phyloP scores from a whole-genome alignment of 2,888 invertebrate species.

The Cheilosia scutellata region DNA sequence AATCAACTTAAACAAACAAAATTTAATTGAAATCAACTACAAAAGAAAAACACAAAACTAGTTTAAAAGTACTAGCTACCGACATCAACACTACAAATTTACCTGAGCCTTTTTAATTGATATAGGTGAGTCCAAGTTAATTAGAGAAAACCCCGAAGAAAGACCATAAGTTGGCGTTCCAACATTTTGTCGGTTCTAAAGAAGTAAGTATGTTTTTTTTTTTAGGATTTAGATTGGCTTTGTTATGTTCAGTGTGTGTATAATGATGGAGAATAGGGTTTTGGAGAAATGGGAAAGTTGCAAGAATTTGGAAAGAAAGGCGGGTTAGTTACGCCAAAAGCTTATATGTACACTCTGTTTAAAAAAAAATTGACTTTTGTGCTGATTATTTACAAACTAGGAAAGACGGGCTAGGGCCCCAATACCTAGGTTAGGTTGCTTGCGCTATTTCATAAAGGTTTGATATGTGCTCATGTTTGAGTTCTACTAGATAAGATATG shows the following conservation, averaged over 20 bases:
- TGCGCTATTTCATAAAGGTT: too few relatives aligned
- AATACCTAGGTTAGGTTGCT: too few relatives aligned
- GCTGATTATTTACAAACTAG: too few relatives aligned
- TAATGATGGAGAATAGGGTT: neutral
- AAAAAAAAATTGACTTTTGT: too few relatives aligned
- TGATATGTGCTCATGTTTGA: too few relatives aligned
- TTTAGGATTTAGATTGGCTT: conserved; percentile 57
- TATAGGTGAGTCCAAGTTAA: conserved; percentile 83
- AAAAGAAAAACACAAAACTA: conserved; percentile 41
- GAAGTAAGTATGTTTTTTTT: conserved; percentile 72
- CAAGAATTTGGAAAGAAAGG: neutral
- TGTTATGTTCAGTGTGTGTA: conserved; percentile 24
- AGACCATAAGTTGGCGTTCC: conserved; percentile 83
- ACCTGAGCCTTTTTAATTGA: conserved; percentile 84
- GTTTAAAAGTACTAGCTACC: neutral
- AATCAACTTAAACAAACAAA: conserved; percentile 5
- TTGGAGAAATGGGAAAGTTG: neutral
- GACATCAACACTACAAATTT: conserved; percentile 77
- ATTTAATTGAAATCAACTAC: conserved; percentile 9
- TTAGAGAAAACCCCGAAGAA: conserved; percentile 82
- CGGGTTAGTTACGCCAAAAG: neutral
- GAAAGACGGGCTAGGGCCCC: too few relatives aligned
- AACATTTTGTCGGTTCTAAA: conserved; percentile 83
- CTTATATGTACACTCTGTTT: neutral
- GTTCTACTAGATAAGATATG: too few relatives aligned